These are phyloP conservation scores for Sylvia atricapilla DNA, from an alignment of 2,113 vertebrate genomes.

Conservation along the genomic window DNA sequence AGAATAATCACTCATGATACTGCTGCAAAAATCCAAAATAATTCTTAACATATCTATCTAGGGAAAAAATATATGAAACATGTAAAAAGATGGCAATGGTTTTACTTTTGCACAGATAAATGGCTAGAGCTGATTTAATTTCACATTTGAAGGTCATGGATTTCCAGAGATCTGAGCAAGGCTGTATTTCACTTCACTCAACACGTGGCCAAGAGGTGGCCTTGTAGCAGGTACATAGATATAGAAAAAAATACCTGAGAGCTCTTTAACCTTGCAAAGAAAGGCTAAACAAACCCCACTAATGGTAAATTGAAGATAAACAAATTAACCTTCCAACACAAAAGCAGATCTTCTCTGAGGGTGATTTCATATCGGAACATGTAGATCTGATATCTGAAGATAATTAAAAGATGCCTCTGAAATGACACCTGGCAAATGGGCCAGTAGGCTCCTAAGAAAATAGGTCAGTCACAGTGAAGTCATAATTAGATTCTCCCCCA, in stretches of 20 bases:
- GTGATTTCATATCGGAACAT: neutral
- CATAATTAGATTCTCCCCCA: neutral
- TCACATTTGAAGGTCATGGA: neutral
- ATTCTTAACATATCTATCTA: neutral
- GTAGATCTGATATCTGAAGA: neutral
- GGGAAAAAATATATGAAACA: neutral
- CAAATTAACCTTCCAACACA: neutral
- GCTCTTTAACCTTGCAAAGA: neutral
- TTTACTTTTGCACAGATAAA: neutral
- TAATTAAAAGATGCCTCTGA: neutral
- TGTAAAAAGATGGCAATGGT: neutral
- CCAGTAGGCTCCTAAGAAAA: neutral
- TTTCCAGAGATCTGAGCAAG: neutral
- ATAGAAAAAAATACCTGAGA: neutral
- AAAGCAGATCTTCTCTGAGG: neutral
- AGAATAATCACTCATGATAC: neutral
- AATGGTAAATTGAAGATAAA: neutral
- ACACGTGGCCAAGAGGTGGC: neutral
- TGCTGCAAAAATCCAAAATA: neutral
- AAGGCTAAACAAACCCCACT: neutral
- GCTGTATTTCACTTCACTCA: neutral
- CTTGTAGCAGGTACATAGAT: fast-evolving
- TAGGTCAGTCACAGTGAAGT: neutral
- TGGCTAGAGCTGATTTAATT: neutral
- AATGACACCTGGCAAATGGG: neutral